Percentiles rank a stretch among this genome's conserved stretches.
These are phyloP conservation scores for Tuta absoluta DNA, from an alignment of 2,888 invertebrate genomes.

Conservation along the genomic window DNA sequence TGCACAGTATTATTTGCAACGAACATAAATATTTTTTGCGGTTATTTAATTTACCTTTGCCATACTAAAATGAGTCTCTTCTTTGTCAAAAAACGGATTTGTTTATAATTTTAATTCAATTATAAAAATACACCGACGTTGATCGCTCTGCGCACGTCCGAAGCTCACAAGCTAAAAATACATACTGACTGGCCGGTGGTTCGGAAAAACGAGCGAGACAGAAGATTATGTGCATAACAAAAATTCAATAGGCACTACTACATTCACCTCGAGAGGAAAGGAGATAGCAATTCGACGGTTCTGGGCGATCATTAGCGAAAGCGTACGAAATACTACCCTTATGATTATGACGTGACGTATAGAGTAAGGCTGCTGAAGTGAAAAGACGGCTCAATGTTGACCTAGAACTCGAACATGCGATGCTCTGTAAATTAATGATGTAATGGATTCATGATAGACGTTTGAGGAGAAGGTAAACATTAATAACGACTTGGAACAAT, in stretches of 20 bases:
- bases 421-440: conserved; percentile 15
- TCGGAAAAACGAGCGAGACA: conserved; percentile 43
- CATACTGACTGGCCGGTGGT: conserved; percentile 55
- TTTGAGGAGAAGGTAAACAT: conserved; percentile 20
- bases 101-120: conserved; percentile 53
- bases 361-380: conserved; percentile 2
- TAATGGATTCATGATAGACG: conserved; percentile 20
- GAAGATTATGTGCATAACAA: conserved; percentile 41
- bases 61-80: conserved; percentile 52
- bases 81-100: conserved; percentile 40
- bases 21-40: background rate
- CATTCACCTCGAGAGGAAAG: conserved; percentile 43
- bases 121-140: conserved; percentile 58
- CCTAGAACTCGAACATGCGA: conserved; percentile 20
- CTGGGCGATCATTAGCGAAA: conserved; percentile 45
- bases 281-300: conserved; percentile 42
- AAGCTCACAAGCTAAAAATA: conserved; percentile 65
- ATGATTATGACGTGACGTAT: conserved; percentile 31
- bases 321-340: conserved; percentile 48
- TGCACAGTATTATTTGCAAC: background rate
- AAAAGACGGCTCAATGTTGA: conserved; percentile 22
- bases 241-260: conserved; percentile 69
- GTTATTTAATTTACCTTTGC: conserved; percentile 65
- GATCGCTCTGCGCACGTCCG: conserved; percentile 48
- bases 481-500: conserved; percentile 8